Evolutionary conservation across 2,888 invertebrate species (phyloP).

Genomic region (Cyclophora punctaria): DNA sequence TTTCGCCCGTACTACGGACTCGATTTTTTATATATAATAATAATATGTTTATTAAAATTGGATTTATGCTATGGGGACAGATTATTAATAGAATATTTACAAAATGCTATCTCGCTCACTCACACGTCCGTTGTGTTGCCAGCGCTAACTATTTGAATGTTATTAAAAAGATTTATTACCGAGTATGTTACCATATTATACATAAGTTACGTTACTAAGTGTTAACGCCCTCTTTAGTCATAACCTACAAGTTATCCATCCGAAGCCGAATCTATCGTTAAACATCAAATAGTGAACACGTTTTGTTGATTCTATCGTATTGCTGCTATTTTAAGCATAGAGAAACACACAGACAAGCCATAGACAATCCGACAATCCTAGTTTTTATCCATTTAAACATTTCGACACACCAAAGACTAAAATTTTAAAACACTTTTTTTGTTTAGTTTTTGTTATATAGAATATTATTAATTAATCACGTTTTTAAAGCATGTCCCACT

Average conservation of each 20-base stretch:
- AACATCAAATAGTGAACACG: conserved; percentile 44
- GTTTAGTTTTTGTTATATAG: conserved; percentile 13
- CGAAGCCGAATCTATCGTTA: conserved; percentile 26
- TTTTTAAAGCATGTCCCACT: conserved; percentile 25
- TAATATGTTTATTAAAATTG: conserved; percentile 26
- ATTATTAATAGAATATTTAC: conserved; percentile 59
- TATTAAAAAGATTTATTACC: conserved; percentile 21
- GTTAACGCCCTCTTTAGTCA: not conserved
- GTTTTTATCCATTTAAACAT: conserved; percentile 25
- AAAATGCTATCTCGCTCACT: conserved; percentile 66
- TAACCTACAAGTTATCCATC: conserved; percentile 15
- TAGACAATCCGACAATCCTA: conserved; percentile 38
- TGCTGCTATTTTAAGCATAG: conserved; percentile 51
- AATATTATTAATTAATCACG: conserved; percentile 5
- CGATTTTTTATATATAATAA: conserved; percentile 31
- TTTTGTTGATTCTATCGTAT: conserved; percentile 36
- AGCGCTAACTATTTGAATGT: conserved; percentile 19
- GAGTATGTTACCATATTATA: conserved; percentile 23
- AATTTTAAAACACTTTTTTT: conserved; percentile 26
- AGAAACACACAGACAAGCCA: conserved; percentile 41
- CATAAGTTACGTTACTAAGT: not conserved
- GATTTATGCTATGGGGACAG: conserved; percentile 68
- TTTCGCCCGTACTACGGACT: conserved; percentile 48
- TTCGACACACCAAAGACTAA: conserved; percentile 44
- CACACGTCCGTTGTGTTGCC: conserved; percentile 45